Percentiles rank a stretch among this genome's conserved stretches.
These are phyloP conservation scores for Agapostemon virescens DNA, from an alignment of 2,888 invertebrate species.

Conservation along the genomic window DNA sequence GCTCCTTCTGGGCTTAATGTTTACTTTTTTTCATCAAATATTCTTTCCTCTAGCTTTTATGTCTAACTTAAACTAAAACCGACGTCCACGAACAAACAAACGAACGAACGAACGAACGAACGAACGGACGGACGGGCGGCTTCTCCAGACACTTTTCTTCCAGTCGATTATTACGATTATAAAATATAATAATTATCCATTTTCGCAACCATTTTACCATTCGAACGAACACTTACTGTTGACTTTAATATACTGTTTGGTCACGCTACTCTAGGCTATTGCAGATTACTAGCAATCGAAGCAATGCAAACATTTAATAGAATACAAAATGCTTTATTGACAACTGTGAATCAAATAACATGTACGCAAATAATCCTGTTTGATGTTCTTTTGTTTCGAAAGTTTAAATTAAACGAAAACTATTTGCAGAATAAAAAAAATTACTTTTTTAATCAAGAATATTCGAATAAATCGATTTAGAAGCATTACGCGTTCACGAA, in stretches of 20 bases:
- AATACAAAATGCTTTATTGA: background rate
- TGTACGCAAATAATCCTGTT: background rate
- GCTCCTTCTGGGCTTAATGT: background rate
- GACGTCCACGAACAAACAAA: background rate
- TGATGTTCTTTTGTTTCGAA: background rate
- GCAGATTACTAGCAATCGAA: background rate
- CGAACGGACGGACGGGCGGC: too few relatives aligned
- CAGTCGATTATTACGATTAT: background rate
- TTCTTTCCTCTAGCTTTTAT: background rate
- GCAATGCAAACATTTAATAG: background rate
- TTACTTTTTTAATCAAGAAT: background rate
- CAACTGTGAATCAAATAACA: background rate
- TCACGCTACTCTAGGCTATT: background rate
- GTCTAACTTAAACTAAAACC: background rate
- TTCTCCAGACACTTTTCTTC: background rate
- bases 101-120: too few relatives aligned
- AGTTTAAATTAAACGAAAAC: background rate
- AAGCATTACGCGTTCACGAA: background rate
- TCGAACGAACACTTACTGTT: background rate
- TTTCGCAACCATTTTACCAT: background rate
- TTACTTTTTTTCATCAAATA: too few relatives aligned
- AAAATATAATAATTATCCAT: background rate
- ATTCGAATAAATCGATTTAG: background rate
- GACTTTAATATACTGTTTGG: background rate
- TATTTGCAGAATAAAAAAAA: too few relatives aligned